These are phyloP conservation scores for Lithobates pipiens DNA, from an alignment of 2,797 vertebrate genomes.

Conservation along the genomic window DNA sequence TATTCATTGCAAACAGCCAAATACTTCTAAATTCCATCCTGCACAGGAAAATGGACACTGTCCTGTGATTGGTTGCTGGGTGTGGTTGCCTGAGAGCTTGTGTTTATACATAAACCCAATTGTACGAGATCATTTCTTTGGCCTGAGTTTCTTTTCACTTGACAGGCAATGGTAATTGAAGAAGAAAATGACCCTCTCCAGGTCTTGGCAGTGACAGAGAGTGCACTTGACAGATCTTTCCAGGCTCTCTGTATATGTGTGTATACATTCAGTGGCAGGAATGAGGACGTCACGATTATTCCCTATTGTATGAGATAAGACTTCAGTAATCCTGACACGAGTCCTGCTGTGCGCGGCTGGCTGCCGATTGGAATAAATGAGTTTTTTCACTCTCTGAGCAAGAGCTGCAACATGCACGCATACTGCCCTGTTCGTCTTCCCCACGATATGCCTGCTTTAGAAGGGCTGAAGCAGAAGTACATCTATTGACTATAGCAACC, in stretches of 20 bases:
- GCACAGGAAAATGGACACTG: too few relatives aligned
- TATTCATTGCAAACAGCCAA: too few relatives aligned
- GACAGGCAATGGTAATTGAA: not conserved
- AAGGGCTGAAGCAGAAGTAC: too few relatives aligned
- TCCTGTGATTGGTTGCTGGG: too few relatives aligned
- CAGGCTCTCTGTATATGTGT: not conserved
- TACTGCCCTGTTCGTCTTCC: not conserved
- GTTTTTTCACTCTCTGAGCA: conserved; percentile 35
- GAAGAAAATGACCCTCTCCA: not conserved
- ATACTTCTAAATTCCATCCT: too few relatives aligned
- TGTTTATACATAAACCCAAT: too few relatives aligned
- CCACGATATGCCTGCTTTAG: not conserved
- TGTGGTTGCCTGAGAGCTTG: too few relatives aligned
- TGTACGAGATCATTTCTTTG: too few relatives aligned
- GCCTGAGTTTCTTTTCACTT: not conserved
- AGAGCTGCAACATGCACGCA: not conserved
- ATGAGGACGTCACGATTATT: conserved; percentile 7
- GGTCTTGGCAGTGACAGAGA: not conserved
- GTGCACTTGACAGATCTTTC: not conserved
- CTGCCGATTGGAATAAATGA: conserved; percentile 25
- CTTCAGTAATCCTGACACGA: conserved; percentile 37
- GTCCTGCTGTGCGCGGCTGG: conserved; percentile 22
- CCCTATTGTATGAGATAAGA: conserved; percentile 36
- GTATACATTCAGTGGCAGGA: conserved; percentile 2
- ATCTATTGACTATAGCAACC: too few relatives aligned